These are phyloP conservation scores for Xenopus petersii DNA, from an alignment of 2,797 vertebrate genomes.

Conservation along the genomic window DNA sequence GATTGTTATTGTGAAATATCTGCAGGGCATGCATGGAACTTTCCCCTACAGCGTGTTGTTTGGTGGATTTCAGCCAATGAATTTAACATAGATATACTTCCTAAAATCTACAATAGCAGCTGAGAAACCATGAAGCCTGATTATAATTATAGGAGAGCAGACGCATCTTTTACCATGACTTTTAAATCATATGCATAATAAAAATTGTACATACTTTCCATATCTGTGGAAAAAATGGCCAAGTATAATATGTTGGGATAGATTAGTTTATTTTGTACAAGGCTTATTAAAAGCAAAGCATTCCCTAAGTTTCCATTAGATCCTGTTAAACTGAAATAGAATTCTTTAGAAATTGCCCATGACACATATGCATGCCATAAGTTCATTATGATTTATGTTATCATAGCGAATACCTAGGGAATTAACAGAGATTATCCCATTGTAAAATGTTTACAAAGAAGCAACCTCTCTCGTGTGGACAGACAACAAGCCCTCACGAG, in stretches of 20 bases:
- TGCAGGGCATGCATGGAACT: no score
- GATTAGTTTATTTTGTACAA: constrained; percentile 45
- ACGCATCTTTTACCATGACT: constrained; percentile 3
- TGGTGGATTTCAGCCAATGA: no score
- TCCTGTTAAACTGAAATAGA: constrained; percentile 42
- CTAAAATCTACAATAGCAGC: no score
- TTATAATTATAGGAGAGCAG: no score
- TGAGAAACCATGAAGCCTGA: no score
- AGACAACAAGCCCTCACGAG: constrained; percentile 38
- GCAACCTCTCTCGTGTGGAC: constrained; percentile 40
- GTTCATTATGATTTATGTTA: constrained; percentile 45
- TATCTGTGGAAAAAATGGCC: constrained; percentile 33
- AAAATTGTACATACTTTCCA: constrained; percentile 10
- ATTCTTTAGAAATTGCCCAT: constrained; percentile 49
- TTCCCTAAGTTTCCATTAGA: constrained; percentile 40
- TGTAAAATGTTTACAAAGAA: constrained; percentile 47
- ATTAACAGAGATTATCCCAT: constrained; percentile 47
- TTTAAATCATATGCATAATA: constrained; percentile 10
- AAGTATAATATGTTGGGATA: constrained; percentile 21
- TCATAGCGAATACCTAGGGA: constrained; percentile 43
- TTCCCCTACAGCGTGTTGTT: no score
- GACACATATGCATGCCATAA: constrained; percentile 47
- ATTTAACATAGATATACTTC: no score
- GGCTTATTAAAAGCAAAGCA: constrained; percentile 45
- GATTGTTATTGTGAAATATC: no score